Conservation (phyloP, 2,888 invertebrate species). For the Aromia moschata region DNA sequence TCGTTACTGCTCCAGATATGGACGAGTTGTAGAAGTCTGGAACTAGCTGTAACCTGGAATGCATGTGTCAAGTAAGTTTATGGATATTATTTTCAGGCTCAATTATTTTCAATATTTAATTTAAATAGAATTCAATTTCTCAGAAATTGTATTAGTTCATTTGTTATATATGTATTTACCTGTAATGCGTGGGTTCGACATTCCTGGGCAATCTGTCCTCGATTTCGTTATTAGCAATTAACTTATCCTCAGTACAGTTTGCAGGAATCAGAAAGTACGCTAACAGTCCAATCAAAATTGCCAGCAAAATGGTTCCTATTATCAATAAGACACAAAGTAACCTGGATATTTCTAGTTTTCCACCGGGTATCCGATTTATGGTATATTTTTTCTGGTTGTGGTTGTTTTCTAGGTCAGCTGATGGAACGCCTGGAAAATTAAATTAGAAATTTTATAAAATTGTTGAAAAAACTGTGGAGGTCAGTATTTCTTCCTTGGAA, state of each 20-base stretch:
- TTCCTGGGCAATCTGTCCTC: conserved; percentile 51
- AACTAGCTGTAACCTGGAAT: conserved; percentile 56
- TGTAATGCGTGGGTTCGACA: conserved; percentile 53
- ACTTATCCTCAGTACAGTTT: neutral
- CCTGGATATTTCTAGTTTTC: conserved; percentile 53
- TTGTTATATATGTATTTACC: no score
- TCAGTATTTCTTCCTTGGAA: no score
- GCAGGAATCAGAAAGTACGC: conserved; percentile 54
- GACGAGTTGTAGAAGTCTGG: conserved; percentile 63
- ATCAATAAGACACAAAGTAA: conserved; percentile 51
- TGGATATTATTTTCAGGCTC: no score
- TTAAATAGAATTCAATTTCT: no score
- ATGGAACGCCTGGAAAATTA: conserved; percentile 54
- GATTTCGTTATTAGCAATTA: conserved; percentile 35
- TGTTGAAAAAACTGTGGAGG: no score
- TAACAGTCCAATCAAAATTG: neutral
- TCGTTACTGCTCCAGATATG: conserved; percentile 61
- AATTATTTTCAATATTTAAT: no score
- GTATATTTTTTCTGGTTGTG: conserved; percentile 58
- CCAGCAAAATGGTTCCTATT: neutral
- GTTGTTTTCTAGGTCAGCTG: conserved; percentile 57
- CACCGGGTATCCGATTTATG: conserved; percentile 48
- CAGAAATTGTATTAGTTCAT: no score
- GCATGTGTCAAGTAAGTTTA: no score
- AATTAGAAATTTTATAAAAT: no score